Conservation (phyloP, 2,888 invertebrate species). For the Microchrysa polita region DNA sequence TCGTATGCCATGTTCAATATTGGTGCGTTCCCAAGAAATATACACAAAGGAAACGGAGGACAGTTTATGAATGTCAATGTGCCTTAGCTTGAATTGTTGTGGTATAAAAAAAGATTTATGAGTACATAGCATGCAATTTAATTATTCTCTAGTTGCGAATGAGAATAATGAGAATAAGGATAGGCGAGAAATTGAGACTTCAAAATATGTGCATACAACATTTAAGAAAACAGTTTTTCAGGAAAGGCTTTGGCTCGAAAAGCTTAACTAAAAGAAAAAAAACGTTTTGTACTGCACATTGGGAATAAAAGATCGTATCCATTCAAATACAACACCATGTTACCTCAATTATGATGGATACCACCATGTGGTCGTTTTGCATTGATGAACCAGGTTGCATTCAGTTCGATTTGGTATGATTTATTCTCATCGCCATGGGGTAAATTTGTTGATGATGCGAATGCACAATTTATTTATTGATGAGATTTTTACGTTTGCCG, state of each 20-base stretch:
- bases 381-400: not conserved
- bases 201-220: too few relatives aligned
- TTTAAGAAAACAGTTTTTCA: not conserved
- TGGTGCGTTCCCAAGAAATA: not conserved
- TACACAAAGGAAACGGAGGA: slow-evolving; percentile 21
- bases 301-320: too few relatives aligned
- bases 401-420: slow-evolving; percentile 46
- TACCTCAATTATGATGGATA: not conserved
- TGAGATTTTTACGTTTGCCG: too few relatives aligned
- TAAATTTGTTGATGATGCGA: slow-evolving; percentile 37
- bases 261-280: not conserved
- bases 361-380: not conserved
- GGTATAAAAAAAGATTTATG: slow-evolving; percentile 22
- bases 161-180: too few relatives aligned
- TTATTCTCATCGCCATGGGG: slow-evolving; percentile 44
- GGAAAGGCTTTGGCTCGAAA: not conserved
- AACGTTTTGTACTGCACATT: too few relatives aligned
- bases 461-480: too few relatives aligned
- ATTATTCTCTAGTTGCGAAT: too few relatives aligned
- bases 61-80: slow-evolving; percentile 19
- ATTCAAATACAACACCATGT: too few relatives aligned
- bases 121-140: slow-evolving; percentile 34
- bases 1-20: not conserved
- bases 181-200: too few relatives aligned
- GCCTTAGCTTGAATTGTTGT: not conserved